Evolutionary conservation across 2,888 invertebrate genomes (phyloP).

Genomic region (Euplagia quadripunctaria): DNA sequence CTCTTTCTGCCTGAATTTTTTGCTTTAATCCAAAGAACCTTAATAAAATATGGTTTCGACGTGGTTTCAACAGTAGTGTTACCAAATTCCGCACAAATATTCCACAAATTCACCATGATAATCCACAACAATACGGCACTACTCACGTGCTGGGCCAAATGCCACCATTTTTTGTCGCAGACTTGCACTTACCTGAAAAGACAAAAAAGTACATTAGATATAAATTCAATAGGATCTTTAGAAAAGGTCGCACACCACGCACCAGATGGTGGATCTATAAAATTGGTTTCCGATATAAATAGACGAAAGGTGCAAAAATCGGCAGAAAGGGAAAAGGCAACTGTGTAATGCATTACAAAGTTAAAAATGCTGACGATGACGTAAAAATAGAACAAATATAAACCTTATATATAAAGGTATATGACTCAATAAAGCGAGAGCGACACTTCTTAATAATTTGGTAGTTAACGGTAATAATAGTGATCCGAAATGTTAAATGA

Average conservation of each 20-base stretch:
- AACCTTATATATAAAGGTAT: slow-evolving; percentile 41
- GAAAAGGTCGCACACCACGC: slow-evolving; percentile 72
- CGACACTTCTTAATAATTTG: slow-evolving; percentile 30
- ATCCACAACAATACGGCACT: slow-evolving; percentile 48
- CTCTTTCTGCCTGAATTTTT: neutral
- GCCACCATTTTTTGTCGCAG: slow-evolving; percentile 56
- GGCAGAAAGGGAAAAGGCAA: slow-evolving; percentile 73
- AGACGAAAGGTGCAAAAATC: slow-evolving; percentile 75
- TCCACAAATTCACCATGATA: slow-evolving; percentile 33
- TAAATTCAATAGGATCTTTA: slow-evolving; percentile 68
- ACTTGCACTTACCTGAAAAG: slow-evolving; percentile 76
- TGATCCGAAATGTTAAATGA: slow-evolving; percentile 60
- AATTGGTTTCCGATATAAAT: slow-evolving; percentile 67
- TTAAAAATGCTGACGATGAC: slow-evolving; percentile 39
- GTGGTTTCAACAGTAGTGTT: slow-evolving; percentile 11
- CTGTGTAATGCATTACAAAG: slow-evolving; percentile 64
- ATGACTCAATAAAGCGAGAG: slow-evolving; percentile 23
- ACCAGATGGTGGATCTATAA: slow-evolving; percentile 75
- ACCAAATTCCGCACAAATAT: slow-evolving; percentile 22
- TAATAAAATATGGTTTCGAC: slow-evolving; percentile 18
- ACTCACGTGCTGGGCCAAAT: slow-evolving; percentile 64
- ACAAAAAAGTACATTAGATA: slow-evolving; percentile 72
- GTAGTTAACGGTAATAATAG: slow-evolving; percentile 67
- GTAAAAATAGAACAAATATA: slow-evolving; percentile 33
- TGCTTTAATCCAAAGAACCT: neutral